Conservation (phyloP, 2,888 invertebrate species). For the Globia sparganii region DNA sequence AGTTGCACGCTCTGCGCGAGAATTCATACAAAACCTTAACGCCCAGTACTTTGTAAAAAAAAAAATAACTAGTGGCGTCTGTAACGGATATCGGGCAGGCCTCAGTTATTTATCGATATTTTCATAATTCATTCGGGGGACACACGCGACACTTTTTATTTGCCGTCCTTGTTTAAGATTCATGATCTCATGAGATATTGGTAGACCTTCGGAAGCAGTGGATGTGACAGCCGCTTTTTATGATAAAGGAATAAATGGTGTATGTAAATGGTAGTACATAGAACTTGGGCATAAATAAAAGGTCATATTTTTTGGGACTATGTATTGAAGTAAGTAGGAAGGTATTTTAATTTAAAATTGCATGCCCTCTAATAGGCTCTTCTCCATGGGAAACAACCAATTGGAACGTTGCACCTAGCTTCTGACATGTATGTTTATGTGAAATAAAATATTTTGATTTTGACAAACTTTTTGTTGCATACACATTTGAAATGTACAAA, state of each 20-base stretch:
- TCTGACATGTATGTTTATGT: too few species aligned
- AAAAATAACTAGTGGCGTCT: constrained; percentile 13
- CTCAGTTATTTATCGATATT: constrained; percentile 86
- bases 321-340: background rate
- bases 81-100: constrained; percentile 51
- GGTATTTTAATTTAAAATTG: background rate
- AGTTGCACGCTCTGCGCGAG: too few species aligned
- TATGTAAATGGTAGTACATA: constrained; percentile 43
- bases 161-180: constrained; percentile 85
- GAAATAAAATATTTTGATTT: too few species aligned
- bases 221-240: constrained; percentile 68
- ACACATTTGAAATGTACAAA: too few species aligned
- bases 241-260: constrained; percentile 66
- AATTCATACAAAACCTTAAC: too few species aligned
- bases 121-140: constrained; percentile 87
- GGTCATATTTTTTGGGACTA: background rate
- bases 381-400: too few species aligned
- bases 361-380: background rate
- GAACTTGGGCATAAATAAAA: constrained; percentile 28
- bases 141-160: constrained; percentile 83
- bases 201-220: constrained; percentile 66
- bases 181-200: constrained; percentile 86
- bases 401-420: too few species aligned
- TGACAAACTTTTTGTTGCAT: background rate
- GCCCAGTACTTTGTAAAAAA: background rate